Percentiles rank a stretch among this genome's conserved stretches.
phyloP scores from a whole-genome alignment of 2,888 invertebrate species.

The Leucophora obtusa region DNA sequence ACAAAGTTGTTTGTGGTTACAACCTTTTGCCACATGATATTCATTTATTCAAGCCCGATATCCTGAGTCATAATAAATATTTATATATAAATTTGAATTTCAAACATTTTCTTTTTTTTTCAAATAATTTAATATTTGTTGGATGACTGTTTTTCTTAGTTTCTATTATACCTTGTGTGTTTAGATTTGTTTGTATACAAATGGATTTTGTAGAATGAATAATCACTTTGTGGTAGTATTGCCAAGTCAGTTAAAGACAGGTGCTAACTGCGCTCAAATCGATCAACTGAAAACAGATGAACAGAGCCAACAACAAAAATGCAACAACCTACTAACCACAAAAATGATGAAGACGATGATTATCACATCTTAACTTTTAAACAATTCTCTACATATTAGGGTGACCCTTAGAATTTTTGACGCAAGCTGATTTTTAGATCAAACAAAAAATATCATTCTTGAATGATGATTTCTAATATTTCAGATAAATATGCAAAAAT shows the following conservation, averaged over 20 bases:
- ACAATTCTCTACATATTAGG: conserved; percentile 11
- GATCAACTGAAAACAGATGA: conserved; percentile 56
- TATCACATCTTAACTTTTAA: conserved; percentile 49
- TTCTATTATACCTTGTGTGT: neutral
- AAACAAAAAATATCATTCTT: no score
- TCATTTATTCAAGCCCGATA: conserved; percentile 20
- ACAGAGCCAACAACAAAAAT: conserved; percentile 21
- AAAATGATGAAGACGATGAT: conserved; percentile 32
- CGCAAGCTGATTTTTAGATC: no score
- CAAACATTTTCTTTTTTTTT: conserved; percentile 3
- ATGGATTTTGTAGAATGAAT: conserved; percentile 45
- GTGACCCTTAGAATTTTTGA: no score
- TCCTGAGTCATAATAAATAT: conserved; percentile 53
- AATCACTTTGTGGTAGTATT: conserved; percentile 62
- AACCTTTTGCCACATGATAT: conserved; percentile 7
- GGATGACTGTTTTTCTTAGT: conserved; percentile 46
- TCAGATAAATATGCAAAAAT: no score
- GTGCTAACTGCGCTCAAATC: conserved; percentile 67
- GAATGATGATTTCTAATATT: no score
- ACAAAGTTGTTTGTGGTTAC: conserved; percentile 29
- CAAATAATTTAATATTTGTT: conserved; percentile 53
- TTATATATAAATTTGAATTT: conserved; percentile 46
- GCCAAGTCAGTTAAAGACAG: conserved; percentile 65
- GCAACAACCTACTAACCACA: conserved; percentile 56
- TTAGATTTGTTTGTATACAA: neutral